Evolutionary conservation across 2,113 vertebrate species (phyloP).

Genomic region (Malurus cyaneus): DNA sequence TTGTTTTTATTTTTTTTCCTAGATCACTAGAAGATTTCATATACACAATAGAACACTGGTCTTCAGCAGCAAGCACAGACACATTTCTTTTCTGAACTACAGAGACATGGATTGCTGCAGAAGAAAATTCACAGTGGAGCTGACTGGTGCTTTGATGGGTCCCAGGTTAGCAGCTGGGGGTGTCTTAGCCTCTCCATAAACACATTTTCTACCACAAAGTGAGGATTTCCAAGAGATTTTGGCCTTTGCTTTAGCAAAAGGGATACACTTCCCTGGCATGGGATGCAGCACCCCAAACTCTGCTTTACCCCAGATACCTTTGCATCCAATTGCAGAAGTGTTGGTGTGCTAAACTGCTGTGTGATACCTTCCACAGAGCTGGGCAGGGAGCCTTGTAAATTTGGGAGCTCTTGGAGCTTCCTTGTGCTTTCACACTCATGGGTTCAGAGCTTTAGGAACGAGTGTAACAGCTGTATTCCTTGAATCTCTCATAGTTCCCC

Average conservation of each 20-base stretch:
- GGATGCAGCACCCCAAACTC: not conserved
- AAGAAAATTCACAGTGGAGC: not conserved
- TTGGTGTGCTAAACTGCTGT: not conserved
- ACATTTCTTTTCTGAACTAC: not conserved
- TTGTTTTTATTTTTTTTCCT: not conserved
- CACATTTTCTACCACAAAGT: not conserved
- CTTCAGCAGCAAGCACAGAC: not conserved
- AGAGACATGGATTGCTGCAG: not conserved
- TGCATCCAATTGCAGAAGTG: not conserved
- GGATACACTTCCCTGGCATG: not conserved
- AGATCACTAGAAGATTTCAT: not conserved
- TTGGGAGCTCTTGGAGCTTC: not conserved
- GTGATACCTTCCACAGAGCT: not conserved
- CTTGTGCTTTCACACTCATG: accelerated
- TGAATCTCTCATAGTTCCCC: not conserved
- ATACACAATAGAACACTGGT: not conserved
- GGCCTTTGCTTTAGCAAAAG: not conserved
- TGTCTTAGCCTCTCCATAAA: not conserved
- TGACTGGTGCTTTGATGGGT: not conserved
- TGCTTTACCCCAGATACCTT: not conserved
- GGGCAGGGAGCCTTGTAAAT: not conserved
- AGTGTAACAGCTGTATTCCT: not conserved
- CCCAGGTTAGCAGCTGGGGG: not conserved
- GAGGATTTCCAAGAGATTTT: not conserved
- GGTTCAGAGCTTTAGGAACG: not conserved